Evolutionary conservation across 1,140 invertebrate species (phyloP).

Genomic region (Zaprionus gabonicus): DNA sequence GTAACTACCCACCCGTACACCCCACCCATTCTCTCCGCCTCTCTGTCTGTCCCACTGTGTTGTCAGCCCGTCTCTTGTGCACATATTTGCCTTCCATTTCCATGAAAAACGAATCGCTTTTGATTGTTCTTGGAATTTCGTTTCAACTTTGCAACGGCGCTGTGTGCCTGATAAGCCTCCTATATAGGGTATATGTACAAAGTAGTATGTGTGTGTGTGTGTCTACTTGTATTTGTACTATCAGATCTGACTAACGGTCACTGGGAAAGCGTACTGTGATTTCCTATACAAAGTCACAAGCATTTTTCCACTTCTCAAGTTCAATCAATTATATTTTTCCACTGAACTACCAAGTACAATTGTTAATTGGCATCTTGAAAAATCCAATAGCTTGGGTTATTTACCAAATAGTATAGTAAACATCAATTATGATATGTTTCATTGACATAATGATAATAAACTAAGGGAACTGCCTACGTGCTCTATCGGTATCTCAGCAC

Average conservation of each 20-base stretch:
- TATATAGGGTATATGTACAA: conserved; percentile 11
- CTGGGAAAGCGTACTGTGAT: conserved; percentile 23
- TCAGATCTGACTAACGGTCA: conserved; percentile 23
- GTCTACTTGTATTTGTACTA: conserved; percentile 36
- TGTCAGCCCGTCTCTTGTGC: conserved; percentile 23
- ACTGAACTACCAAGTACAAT: background rate
- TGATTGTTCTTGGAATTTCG: conserved; percentile 74
- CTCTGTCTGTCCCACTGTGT: conserved; percentile 6
- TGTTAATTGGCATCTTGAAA: background rate
- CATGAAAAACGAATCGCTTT: conserved; percentile 73
- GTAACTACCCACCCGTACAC: background rate
- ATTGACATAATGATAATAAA: background rate
- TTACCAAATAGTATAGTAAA: background rate
- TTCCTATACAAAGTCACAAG: background rate
- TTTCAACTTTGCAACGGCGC: conserved; percentile 64
- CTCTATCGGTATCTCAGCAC: background rate
- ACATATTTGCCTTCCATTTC: conserved; percentile 71
- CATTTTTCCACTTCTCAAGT: background rate
- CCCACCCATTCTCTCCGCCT: conserved; percentile 13
- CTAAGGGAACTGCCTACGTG: background rate
- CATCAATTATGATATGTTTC: background rate
- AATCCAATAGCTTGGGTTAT: background rate
- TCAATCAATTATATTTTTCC: background rate
- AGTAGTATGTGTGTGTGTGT: conserved; percentile 15
- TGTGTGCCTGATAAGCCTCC: conserved; percentile 38